Evolutionary conservation across 1,140 invertebrate species (phyloP).

Genomic region (Drosophila erecta): DNA sequence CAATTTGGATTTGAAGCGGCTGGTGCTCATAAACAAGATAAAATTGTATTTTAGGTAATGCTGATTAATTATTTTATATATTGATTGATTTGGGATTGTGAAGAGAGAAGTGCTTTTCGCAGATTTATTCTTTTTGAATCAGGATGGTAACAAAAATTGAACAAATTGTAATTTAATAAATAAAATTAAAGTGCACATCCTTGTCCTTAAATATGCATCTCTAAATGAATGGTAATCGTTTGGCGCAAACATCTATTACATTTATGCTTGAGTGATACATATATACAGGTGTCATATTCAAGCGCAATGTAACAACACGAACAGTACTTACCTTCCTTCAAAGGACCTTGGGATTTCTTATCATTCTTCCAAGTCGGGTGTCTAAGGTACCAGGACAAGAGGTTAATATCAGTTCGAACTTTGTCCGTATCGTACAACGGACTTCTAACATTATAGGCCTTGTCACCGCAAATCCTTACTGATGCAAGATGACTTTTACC

Average conservation of each 20-base stretch:
- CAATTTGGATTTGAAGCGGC: neutral
- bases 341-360: conserved; percentile 57
- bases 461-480: conserved; percentile 91
- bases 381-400: conserved; percentile 91
- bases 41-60: conserved; percentile 5
- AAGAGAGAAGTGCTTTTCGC: conserved; percentile 10
- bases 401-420: conserved; percentile 89
- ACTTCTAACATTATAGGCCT: conserved; percentile 89
- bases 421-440: conserved; percentile 85
- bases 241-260: conserved; percentile 44
- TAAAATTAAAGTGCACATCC: conserved; percentile 1
- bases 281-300: conserved; percentile 57
- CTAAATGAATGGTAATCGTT: conserved; percentile 28
- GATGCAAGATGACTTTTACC: conserved; percentile 90
- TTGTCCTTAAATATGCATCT: conserved; percentile 22
- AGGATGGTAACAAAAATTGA: too few relatives aligned
- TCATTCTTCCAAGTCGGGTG: conserved; percentile 86
- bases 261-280: conserved; percentile 50
- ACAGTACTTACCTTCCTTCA: conserved; percentile 76
- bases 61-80: neutral
- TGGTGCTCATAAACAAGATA: neutral
- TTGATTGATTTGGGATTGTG: conserved; percentile 9
- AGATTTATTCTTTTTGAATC: too few relatives aligned
- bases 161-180: neutral
- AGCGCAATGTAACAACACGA: conserved; percentile 33